phyloP scores from a whole-genome alignment of 1,140 invertebrate species.

The Lepidurus arcticus region DNA sequence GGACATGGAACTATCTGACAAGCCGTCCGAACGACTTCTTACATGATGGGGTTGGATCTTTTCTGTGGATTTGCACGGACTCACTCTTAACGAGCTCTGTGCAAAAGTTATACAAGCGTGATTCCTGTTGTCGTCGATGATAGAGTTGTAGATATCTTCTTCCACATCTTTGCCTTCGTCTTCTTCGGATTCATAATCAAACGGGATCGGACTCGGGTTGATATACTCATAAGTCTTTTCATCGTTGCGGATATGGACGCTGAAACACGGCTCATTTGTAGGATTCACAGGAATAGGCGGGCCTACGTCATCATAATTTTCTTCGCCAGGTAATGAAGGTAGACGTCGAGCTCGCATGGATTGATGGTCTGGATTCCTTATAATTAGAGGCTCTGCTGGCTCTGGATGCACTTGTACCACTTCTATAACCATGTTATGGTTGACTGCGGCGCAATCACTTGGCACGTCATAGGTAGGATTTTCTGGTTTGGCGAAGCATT shows the following conservation, averaged over 20 bases:
- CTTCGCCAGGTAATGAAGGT: slow-evolving; percentile 7
- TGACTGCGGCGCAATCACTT: background rate
- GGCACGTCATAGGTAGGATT: slow-evolving; percentile 7
- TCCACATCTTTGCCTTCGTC: background rate
- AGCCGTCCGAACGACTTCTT: background rate
- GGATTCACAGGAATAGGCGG: background rate
- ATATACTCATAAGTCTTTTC: background rate
- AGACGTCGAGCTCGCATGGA: background rate
- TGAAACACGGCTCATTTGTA: background rate
- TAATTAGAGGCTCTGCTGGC: background rate
- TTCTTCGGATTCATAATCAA: slow-evolving; percentile 6
- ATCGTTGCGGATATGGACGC: background rate
- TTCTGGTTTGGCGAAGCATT: background rate
- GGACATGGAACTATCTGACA: background rate
- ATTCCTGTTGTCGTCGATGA: background rate
- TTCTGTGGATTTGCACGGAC: background rate
- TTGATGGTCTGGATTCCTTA: background rate
- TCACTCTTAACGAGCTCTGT: background rate
- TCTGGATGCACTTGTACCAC: background rate
- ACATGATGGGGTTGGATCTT: background rate
- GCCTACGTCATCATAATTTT: slow-evolving; percentile 10
- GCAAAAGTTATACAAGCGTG: background rate
- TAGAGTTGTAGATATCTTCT: slow-evolving; percentile 4
- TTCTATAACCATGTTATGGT: background rate
- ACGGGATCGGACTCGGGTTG: background rate